Base-by-base conservation (phyloP, 2,888 invertebrate genomes). In the Lochmaea crataegi region DNA sequence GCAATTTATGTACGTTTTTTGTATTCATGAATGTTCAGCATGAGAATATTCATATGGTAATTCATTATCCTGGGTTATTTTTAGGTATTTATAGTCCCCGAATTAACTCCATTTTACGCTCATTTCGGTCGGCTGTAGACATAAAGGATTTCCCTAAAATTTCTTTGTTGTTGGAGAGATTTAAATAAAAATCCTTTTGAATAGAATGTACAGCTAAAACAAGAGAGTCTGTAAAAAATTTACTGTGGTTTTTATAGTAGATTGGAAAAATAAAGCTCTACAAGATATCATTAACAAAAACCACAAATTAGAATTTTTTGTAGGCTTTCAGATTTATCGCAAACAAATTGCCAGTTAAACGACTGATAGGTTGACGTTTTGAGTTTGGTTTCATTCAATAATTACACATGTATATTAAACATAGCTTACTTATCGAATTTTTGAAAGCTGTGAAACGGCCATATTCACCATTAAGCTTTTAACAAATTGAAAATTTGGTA, bases 21-120 rank as follows among this genome's bases (percentile, higher is more conserved):
- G 51, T 51, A n/a, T 4, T n/a, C 51, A 56, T 56, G 2, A 56
- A 56, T 14, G 10, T 9, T 18, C 14, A 16, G 14, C n/a, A 56
- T 18, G 56, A 10, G 56, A 56, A 16, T 56, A 56, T 56, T 56
- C 56, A 56, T 56, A 16, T 56, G 56, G 56, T 16, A 56, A 56
- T 56, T 56, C 56, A 56, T 56, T 56, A 56, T 10, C n/a, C n/a
- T 0, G 14, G 16, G 5, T 56, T 51, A 51, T 51, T 56, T 56
- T 56, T 56, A 2, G 56, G 56, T 11, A 18, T 56, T 18, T 56
- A 56, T 7, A 56, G 16, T 18, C 16, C 6, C 14, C 18, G 16
- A 56, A 56, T 56, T 14, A 56, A 56, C 10, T 16, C 56, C 56
- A 10, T 56, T 56, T 56, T 18, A 18, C 14, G 56, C 56, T 56